Evolutionary conservation across 92 coral and sea anemone genomes (phyloP), one percentile per base, ranked within the genome.

Genomic region (Zoanthus gigantus): DNA sequence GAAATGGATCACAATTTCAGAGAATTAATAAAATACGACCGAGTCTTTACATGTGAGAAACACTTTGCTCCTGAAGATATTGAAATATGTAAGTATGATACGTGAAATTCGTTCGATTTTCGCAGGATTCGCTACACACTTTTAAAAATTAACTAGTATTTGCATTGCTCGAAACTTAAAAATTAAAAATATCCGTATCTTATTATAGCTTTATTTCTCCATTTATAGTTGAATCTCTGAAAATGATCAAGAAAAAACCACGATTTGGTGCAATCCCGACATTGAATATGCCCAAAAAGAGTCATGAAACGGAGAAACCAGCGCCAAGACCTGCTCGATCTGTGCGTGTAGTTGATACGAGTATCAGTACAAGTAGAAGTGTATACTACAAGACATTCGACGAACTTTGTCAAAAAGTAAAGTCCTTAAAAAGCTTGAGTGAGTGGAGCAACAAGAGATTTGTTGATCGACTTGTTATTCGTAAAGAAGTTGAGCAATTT

Each of bases 261-360:
- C 54, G 85, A 84, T 89, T 89, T 84, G 92, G 92, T 60, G 91
- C 91, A 8, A 16, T 88, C n/a, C 88, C 88, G 63, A 88, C 87
- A 30, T 23, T 82, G 73, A 82, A 89, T 77, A 84, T 89, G 92
- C 92, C 89, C 15, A 18, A 69, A 67, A 89, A 76, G 73, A 89
- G 89, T 58, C 89, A 84, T 46, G 89, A 76, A 77, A 89, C 74
- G 61, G 42, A 12, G n/a, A 89, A 89, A 42, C 88, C 92, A 83
- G 28, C 89, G 79, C 74, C 89, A 77, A 76, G 80, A 66, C 85
- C 86, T 14, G 44, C 32, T 57, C 53, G 92, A 48, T 34, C 81
- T 32, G 84, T 76, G 60, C 60, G 60, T 63, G 71, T 63, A 18
- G 30, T 16, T 16, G 28, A 13, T 63, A 63, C 73, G 78, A 79